Evolutionary conservation across 37 sponge, comb jelly and placozoan genomes (phyloP).

Genomic region (Halisarca cf. caerulea): DNA sequence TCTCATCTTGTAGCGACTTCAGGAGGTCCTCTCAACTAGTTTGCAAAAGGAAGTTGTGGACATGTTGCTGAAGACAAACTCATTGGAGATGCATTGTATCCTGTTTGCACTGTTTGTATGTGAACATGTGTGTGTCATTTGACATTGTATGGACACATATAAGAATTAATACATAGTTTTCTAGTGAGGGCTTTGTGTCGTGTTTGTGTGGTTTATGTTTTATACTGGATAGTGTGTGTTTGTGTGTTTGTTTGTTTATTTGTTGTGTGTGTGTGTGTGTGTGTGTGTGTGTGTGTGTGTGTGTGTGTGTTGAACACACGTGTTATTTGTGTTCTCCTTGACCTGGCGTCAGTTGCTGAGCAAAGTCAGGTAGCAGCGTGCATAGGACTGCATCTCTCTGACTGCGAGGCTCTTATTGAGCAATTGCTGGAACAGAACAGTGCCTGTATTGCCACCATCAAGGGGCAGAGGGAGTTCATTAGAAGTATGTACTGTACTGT

Average conservation of each 20-base stretch:
- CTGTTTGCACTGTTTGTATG: background rate
- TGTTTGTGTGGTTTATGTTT: too few species aligned
- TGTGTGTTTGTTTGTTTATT: too few species aligned
- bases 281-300: slow-evolving; percentile 33
- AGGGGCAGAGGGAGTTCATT: slow-evolving; percentile 37
- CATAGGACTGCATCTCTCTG: slow-evolving; percentile 15
- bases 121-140: background rate
- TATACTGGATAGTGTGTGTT: too few species aligned
- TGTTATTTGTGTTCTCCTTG: slow-evolving; percentile 3
- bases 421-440: slow-evolving; percentile 45
- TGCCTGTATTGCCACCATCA: slow-evolving; percentile 21
- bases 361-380: slow-evolving; percentile 16
- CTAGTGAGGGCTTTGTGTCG: too few species aligned
- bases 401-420: slow-evolving; percentile 29
- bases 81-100: slow-evolving; percentile 44
- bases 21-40: background rate
- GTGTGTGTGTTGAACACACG: background rate
- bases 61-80: slow-evolving; percentile 23
- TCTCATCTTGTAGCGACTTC: background rate
- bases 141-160: too few species aligned
- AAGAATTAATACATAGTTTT: too few species aligned
- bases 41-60: slow-evolving; percentile 35
- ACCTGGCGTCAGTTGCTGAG: background rate
- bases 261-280: slow-evolving; percentile 39
- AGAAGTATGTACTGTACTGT: slow-evolving; percentile 2